Conservation (phyloP, 92 coral and sea anemone genomes). For the Bergia puertoricense region DNA sequence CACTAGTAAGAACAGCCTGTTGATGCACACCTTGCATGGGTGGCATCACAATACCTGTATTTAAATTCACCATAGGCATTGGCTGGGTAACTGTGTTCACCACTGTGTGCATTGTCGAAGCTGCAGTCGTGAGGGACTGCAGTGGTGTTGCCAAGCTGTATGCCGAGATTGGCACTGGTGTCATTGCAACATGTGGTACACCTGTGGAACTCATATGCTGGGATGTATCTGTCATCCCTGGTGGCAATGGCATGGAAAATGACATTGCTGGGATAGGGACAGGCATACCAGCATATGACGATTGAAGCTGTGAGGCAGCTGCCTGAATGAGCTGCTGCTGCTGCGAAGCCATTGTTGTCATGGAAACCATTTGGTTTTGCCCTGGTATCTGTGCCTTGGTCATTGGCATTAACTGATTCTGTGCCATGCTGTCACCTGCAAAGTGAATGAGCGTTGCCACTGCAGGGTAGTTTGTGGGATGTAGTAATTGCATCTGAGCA, state of each 20-base stretch:
- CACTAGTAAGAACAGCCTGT: constrained; percentile 5
- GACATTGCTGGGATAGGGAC: constrained; percentile 31
- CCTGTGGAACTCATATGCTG: constrained; percentile 40
- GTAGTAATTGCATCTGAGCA: constrained; percentile 21
- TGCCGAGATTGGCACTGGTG: constrained; percentile 37
- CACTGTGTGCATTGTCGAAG: constrained; percentile 19
- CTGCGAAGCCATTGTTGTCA: constrained; percentile 39
- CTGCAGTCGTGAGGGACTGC: constrained; percentile 13
- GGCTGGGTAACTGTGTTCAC: constrained; percentile 31
- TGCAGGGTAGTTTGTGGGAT: constrained; percentile 30
- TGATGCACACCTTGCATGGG: constrained; percentile 26
- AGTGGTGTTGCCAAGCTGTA: constrained; percentile 24
- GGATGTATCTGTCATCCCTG: constrained; percentile 30
- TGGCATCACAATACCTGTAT: constrained; percentile 27
- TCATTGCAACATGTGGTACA: constrained; percentile 42
- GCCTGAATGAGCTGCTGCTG: constrained; percentile 40
- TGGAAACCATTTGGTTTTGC: constrained; percentile 35
- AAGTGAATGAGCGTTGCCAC: constrained; percentile 41
- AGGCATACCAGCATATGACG: constrained; percentile 42
- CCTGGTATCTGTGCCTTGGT: constrained; percentile 15
- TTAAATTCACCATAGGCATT: constrained; percentile 18
- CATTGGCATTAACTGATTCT: constrained; percentile 20
- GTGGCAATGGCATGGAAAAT: constrained; percentile 33
- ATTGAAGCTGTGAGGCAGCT: constrained; percentile 35
- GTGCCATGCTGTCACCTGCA: constrained; percentile 37